Conservation (phyloP, 2,888 invertebrate genomes). For the Hedychridium roseum region DNA sequence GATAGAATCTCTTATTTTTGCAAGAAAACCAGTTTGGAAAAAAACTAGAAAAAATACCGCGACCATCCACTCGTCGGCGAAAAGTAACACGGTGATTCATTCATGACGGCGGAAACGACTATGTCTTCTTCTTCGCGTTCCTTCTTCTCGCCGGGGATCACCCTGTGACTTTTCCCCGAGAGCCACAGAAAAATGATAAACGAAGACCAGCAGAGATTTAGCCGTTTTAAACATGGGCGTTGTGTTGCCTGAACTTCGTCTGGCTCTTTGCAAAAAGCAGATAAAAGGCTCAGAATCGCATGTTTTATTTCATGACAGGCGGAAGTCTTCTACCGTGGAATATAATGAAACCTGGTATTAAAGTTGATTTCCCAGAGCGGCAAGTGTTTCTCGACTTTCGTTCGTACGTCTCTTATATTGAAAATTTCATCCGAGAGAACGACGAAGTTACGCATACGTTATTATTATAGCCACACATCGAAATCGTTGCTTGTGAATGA, state of each 20-base stretch:
- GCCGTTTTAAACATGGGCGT: no score
- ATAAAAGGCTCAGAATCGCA: no score
- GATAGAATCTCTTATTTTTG: constrained; percentile 55
- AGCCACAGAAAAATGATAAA: no score
- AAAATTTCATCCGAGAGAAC: constrained; percentile 19
- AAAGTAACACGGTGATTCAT: no score
- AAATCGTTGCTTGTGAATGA: constrained; percentile 28
- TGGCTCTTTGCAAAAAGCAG: no score
- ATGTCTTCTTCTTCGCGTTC: neutral
- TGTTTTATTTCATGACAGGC: neutral
- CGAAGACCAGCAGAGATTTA: no score
- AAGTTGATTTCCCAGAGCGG: neutral
- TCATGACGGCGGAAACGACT: neutral
- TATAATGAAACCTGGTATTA: neutral
- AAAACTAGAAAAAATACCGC: constrained; percentile 17
- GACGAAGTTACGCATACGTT: constrained; percentile 27
- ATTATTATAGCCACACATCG: constrained; percentile 40
- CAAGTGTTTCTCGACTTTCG: constrained; percentile 10
- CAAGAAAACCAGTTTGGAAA: constrained; percentile 44
- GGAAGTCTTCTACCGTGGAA: neutral
- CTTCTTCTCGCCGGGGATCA: no score
- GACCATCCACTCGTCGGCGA: neutral
- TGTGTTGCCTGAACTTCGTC: no score
- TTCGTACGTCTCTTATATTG: no score
- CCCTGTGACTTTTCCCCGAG: no score